Evolutionary conservation across 2,113 vertebrate species (phyloP).

Genomic region (Gopherus flavomarginatus): DNA sequence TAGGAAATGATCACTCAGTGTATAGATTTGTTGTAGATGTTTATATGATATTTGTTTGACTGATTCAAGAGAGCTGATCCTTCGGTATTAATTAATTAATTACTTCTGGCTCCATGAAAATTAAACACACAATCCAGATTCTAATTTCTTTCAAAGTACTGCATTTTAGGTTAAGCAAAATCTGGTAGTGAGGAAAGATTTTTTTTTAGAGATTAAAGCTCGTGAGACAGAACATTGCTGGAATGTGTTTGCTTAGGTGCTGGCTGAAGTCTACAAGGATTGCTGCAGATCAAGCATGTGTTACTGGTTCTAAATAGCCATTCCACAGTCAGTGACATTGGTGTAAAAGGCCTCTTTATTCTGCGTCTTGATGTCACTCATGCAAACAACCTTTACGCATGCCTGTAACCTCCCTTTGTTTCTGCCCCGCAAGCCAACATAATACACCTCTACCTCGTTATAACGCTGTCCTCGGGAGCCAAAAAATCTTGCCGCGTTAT

Average conservation of each 20-base stretch:
- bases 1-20: background rate
- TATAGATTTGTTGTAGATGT: background rate
- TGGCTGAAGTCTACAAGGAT: background rate
- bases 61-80: background rate
- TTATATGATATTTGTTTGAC: background rate
- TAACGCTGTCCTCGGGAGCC: no score
- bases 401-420: background rate
- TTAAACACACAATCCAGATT: background rate
- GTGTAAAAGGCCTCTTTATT: background rate
- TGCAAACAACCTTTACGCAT: background rate
- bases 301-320: background rate
- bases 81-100: background rate
- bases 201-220: background rate
- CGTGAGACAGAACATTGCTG: background rate
- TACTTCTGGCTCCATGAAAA: background rate
- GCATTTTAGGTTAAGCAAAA: background rate
- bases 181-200: background rate
- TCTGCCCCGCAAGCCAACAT: background rate
- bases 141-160: background rate
- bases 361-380: fast-evolving
- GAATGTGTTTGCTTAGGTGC: background rate
- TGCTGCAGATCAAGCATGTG: background rate
- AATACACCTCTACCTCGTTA: no score
- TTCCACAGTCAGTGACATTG: background rate
- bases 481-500: no score